These are phyloP conservation scores for Dipodomys spectabilis DNA, from an alignment of 2,113 vertebrate species.

Conservation along the genomic window DNA sequence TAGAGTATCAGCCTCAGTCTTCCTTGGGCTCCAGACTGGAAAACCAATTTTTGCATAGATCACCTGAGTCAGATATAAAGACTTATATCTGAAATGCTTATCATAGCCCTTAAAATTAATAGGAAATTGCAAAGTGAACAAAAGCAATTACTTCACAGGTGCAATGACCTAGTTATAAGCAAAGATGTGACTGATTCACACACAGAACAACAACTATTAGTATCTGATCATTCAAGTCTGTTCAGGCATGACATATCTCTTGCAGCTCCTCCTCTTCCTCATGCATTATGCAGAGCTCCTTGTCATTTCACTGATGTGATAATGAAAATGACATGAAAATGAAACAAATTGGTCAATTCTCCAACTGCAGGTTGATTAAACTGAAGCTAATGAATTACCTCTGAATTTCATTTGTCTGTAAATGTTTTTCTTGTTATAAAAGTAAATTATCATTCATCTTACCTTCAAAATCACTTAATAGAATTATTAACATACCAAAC, in stretches of 20 bases:
- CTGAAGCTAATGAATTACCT: not conserved
- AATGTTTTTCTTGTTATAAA: conserved; percentile 7
- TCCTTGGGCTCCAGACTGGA: conserved; percentile 47
- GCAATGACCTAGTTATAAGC: conserved; percentile 66
- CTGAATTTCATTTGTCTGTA: conserved; percentile 50
- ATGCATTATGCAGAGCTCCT: not conserved
- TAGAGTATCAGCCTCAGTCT: not conserved
- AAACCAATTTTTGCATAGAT: conserved; percentile 70
- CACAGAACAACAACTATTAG: conserved; percentile 37
- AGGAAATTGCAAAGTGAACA: conserved; percentile 76
- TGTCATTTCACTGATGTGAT: not conserved
- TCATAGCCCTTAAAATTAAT: conserved; percentile 60
- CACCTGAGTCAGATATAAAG: conserved; percentile 51
- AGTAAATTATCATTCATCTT: conserved; percentile 31
- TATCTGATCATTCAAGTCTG: not conserved
- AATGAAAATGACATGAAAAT: conserved; percentile 19
- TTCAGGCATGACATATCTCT: conserved; percentile 5
- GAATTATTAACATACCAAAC: conserved; percentile 38
- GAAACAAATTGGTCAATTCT: conserved; percentile 31
- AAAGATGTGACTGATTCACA: conserved; percentile 59
- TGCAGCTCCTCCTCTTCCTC: not conserved
- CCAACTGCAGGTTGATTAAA: conserved; percentile 24
- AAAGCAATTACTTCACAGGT: conserved; percentile 70
- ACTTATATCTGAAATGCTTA: conserved; percentile 68
- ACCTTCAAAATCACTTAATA: conserved; percentile 37